These are phyloP conservation scores for Melieria picta DNA, from an alignment of 2,888 invertebrate species.

Conservation along the genomic window DNA sequence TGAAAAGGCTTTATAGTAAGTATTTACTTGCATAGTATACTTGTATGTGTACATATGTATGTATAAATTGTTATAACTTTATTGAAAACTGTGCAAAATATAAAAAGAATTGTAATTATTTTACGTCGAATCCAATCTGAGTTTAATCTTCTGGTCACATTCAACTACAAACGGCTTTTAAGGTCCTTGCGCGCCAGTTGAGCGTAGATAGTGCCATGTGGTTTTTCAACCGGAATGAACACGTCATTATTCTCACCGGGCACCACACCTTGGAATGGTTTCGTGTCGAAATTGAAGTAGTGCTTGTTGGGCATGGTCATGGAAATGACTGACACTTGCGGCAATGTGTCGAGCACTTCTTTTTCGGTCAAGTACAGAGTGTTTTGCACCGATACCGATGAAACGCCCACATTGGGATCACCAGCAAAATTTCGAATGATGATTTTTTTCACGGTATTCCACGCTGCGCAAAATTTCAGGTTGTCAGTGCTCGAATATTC, in stretches of 20 bases:
- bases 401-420: slow-evolving; percentile 75
- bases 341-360: slow-evolving; percentile 74
- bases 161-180: slow-evolving; percentile 54
- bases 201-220: slow-evolving; percentile 80
- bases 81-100: no score
- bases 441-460: slow-evolving; percentile 76
- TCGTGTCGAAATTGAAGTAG: slow-evolving; percentile 79
- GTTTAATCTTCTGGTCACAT: no score
- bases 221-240: slow-evolving; percentile 81
- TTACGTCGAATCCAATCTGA: no score
- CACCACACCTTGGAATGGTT: slow-evolving; percentile 76
- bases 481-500: slow-evolving; percentile 73
- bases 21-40: no score
- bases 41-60: no score
- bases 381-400: slow-evolving; percentile 83
- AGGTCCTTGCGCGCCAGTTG: slow-evolving; percentile 71
- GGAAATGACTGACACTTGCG: slow-evolving; percentile 76
- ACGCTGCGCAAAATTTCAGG: slow-evolving; percentile 76
- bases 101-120: no score
- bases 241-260: slow-evolving; percentile 76
- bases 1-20: no score
- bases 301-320: slow-evolving; percentile 87
- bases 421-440: slow-evolving; percentile 82
- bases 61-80: no score
- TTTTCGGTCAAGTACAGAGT: slow-evolving; percentile 79